Conservation (phyloP, 2,888 invertebrate genomes). For the Polydrusus cervinus region DNA sequence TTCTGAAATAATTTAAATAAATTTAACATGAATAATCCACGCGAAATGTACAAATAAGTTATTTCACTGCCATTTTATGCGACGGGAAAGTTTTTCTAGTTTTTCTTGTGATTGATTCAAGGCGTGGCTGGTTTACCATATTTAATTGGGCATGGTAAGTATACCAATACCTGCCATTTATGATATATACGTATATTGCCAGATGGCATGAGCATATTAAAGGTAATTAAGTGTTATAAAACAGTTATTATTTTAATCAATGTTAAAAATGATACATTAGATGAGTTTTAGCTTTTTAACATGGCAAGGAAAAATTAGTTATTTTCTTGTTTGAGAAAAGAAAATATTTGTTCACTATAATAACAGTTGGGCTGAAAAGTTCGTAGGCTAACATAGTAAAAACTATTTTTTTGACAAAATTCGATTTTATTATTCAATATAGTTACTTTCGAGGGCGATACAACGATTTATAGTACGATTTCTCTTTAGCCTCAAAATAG, state of each 20-base stretch:
- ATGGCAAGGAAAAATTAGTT: no score
- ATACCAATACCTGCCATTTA: slow-evolving; percentile 32
- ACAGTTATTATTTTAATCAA: background rate
- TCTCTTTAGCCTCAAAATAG: no score
- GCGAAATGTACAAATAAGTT: slow-evolving; percentile 31
- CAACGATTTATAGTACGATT: no score
- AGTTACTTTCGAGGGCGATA: no score
- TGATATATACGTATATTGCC: slow-evolving; percentile 16
- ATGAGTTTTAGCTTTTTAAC: no score
- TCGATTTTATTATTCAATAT: no score
- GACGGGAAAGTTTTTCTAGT: slow-evolving; percentile 28
- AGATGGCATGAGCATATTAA: slow-evolving; percentile 13
- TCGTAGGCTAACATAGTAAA: no score
- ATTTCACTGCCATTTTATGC: slow-evolving; percentile 30
- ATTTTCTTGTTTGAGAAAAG: no score
- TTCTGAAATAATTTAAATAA: slow-evolving; percentile 55
- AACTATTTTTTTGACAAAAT: no score
- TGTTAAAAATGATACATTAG: background rate
- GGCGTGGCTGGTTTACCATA: slow-evolving; percentile 47
- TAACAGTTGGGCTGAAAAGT: no score
- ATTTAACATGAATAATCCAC: slow-evolving; percentile 36
- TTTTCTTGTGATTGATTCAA: slow-evolving; percentile 32
- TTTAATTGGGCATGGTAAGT: slow-evolving; percentile 40
- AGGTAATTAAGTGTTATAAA: slow-evolving; percentile 5
- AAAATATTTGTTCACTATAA: no score